Conservation (phyloP, 2,888 invertebrate genomes). For the Lithodes maja region DNA sequence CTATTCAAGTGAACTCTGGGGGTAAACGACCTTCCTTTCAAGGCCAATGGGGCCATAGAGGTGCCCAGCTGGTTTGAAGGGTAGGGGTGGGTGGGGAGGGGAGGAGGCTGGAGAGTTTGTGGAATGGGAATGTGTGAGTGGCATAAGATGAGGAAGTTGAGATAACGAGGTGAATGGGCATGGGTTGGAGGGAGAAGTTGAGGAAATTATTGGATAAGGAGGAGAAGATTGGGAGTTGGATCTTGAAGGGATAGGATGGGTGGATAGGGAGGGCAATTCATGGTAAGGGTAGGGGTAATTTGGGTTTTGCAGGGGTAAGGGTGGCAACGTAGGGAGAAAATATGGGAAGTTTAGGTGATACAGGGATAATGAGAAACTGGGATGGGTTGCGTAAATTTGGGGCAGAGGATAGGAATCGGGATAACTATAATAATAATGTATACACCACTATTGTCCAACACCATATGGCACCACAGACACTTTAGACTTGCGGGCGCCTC, state of each 20-base stretch:
- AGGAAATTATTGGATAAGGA: too few species aligned
- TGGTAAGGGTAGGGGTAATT: too few species aligned
- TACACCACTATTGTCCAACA: too few species aligned
- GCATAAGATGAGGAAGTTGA: neutral
- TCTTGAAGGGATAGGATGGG: neutral
- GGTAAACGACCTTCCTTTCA: constrained; percentile 1
- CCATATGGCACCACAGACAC: too few species aligned
- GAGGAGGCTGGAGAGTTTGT: neutral
- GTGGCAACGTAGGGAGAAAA: too few species aligned
- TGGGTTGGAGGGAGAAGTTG: neutral
- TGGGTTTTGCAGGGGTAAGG: too few species aligned
- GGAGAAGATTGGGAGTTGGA: neutral
- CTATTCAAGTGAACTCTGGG: neutral
- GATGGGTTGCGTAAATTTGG: too few species aligned
- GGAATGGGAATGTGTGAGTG: neutral
- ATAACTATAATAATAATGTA: too few species aligned
- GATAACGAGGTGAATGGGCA: neutral
- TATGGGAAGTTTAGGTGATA: too few species aligned
- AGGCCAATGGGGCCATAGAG: neutral
- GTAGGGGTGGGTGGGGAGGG: neutral
- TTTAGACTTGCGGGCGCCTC: too few species aligned
- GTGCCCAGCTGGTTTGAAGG: neutral
- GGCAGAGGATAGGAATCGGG: too few species aligned
- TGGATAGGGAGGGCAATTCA: neutral
- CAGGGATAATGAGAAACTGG: too few species aligned